A percentile compares a stretch with the other conserved stretches of the same genome.
Evolutionary conservation across 2,888 invertebrate genomes (phyloP).

Genomic region (Epinotia brunnichana): DNA sequence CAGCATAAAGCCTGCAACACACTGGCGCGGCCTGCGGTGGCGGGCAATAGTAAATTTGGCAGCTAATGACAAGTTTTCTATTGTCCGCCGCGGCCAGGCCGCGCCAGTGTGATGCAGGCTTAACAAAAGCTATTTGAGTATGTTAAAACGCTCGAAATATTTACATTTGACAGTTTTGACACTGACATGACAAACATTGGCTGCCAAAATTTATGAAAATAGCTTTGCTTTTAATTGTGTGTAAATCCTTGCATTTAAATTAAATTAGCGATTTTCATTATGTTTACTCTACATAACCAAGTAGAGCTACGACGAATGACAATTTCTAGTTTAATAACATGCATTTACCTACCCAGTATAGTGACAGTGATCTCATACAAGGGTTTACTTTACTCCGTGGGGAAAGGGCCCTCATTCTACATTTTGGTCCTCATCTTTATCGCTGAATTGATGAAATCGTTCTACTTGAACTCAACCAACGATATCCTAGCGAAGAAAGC

Average conservation of each 20-base stretch:
- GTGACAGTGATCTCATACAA: conserved; percentile 83
- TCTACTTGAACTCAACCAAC: conserved; percentile 68
- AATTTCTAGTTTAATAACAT: conserved; percentile 83
- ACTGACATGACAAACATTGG: background rate
- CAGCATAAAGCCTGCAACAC: too few relatives aligned
- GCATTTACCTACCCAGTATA: conserved; percentile 85
- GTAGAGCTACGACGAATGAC: conserved; percentile 72
- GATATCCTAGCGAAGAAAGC: conserved; percentile 67
- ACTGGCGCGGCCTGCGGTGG: too few relatives aligned
- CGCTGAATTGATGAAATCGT: conserved; percentile 83
- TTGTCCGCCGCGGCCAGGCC: too few relatives aligned
- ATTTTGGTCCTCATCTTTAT: conserved; percentile 72
- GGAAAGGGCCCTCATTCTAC: conserved; percentile 80
- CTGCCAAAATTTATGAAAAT: background rate
- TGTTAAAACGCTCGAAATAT: background rate
- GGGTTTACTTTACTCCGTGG: conserved; percentile 84
- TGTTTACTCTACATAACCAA: conserved; percentile 74
- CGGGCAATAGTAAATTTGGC: too few relatives aligned
- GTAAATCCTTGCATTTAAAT: conserved; percentile 22
- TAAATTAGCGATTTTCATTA: conserved; percentile 46
- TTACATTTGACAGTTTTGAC: background rate
- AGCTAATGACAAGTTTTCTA: too few relatives aligned
- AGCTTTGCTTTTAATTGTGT: background rate
- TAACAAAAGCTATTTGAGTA: conserved; percentile 4
- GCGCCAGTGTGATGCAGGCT: too few relatives aligned